Evolutionary conservation across 1,140 invertebrate genomes (phyloP).

Genomic region (Periplaneta americana): DNA sequence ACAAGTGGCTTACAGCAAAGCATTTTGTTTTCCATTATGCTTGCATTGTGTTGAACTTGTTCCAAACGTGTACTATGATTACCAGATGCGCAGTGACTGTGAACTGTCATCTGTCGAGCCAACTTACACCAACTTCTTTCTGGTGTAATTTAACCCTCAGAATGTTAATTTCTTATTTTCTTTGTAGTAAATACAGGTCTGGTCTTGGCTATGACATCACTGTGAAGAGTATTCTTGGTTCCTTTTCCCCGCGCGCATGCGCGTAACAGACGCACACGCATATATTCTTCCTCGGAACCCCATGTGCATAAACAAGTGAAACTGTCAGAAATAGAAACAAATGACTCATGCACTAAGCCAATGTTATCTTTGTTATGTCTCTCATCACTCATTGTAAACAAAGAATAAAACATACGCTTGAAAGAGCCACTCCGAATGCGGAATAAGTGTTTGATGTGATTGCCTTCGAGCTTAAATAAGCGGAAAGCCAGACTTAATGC

Average conservation of each 20-base stretch:
- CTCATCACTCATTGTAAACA: not conserved
- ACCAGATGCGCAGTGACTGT: no score
- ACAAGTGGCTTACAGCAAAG: not conserved
- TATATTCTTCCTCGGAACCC: not conserved
- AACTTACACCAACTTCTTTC: not conserved
- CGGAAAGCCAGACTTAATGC: no score
- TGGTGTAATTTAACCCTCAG: not conserved
- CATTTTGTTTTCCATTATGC: no score
- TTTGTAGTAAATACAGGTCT: not conserved
- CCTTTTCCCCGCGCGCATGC: no score
- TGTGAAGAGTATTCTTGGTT: not conserved
- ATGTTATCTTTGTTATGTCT: not conserved
- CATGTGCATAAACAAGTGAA: not conserved
- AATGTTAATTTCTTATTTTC: not conserved
- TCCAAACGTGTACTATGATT: no score
- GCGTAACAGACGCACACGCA: not conserved
- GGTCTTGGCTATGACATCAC: not conserved
- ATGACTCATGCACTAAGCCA: not conserved
- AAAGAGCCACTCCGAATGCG: no score
- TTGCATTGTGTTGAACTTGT: not conserved
- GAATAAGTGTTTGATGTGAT: no score
- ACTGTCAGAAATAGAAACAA: not conserved
- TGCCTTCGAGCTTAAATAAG: no score
- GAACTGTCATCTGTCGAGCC: not conserved
- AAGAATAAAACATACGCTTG: not conserved